Evolutionary conservation across 1,140 invertebrate genomes (phyloP), one percentile per base, ranked within the genome.

Genomic region (Lysiphlebus fabarum): DNA sequence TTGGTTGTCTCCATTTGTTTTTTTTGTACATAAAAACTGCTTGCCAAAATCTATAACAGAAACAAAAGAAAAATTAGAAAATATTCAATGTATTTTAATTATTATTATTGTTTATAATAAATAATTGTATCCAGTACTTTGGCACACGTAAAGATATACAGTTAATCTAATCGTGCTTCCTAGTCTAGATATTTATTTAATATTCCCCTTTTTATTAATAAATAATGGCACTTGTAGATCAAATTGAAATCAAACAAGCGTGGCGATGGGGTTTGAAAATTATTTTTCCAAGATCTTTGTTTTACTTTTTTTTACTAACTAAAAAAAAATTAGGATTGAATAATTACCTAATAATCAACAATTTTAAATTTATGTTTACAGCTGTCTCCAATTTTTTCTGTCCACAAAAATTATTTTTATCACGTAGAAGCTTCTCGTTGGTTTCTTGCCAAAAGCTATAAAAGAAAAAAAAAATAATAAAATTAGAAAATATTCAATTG

Each of bases 281-380:
- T 36, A 47, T 45, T n/a, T 47, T 96, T 94, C 0, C 99, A 76
- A 11, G 92, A 89, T 59, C 94, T 87, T 71, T 94, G 87, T 64
- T 95, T 95, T n/a, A n/a, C n/a, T n/a, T n/a, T n/a, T n/a, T n/a
- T n/a, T n/a, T n/a, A n/a, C n/a, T n/a, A n/a, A n/a, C n/a, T n/a
- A 91, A 4, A 87, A 87, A 7, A 99, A 72, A 72, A 88, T 91
- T 73, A 94, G 94, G 67, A 99, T 96, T 6, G 93, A 86, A 63
- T 93, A 86, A 8, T 97, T 96, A 83, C 98, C 96, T 66, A 89
- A 86, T n/a, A n/a, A 66, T 97, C 93, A 80, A 98, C 96, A 59
- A 89, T 85, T 66, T 90, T 4, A 26, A 0, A 1, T 26, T 26
- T 1, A 26, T 26, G 17, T 1, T 26, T 1, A 26, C 4, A 4